A percentile compares a stretch with the other conserved stretches of the same genome.
Evolutionary conservation across 2,888 invertebrate species (phyloP).

Genomic region (Synanthedon myopaeformis): DNA sequence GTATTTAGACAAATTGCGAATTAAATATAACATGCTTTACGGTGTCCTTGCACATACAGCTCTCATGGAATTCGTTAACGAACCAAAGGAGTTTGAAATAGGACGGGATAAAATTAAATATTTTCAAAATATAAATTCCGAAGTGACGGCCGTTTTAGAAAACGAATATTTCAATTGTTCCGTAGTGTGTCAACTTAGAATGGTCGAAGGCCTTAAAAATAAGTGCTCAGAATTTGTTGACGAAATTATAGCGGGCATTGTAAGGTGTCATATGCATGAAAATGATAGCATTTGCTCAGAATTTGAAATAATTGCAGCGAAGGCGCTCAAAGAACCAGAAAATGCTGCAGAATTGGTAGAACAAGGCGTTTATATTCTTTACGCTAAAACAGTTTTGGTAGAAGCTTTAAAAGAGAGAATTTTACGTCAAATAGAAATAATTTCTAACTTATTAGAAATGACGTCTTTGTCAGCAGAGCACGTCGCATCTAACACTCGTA

Average conservation of each 20-base stretch:
- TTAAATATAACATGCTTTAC: constrained; percentile 70
- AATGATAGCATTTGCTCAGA: constrained; percentile 77
- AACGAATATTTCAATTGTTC: constrained; percentile 78
- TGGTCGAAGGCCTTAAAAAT: constrained; percentile 71
- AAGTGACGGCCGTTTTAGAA: constrained; percentile 72
- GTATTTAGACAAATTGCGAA: constrained; percentile 65
- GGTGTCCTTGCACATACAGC: constrained; percentile 56
- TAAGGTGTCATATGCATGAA: constrained; percentile 73
- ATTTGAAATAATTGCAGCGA: constrained; percentile 78
- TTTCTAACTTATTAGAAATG: constrained; percentile 80
- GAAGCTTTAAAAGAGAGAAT: constrained; percentile 78
- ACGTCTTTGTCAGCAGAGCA: constrained; percentile 81
- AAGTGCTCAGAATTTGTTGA: constrained; percentile 71
- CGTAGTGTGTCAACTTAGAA: constrained; percentile 72
- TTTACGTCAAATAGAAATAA: constrained; percentile 72
- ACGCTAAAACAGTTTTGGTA: constrained; percentile 80
- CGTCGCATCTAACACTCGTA: constrained; percentile 81
- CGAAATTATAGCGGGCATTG: constrained; percentile 73
- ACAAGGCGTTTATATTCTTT: constrained; percentile 83
- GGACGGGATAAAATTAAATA: constrained; percentile 72
- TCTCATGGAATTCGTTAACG: constrained; percentile 54
- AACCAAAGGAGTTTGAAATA: constrained; percentile 68
- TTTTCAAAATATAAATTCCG: constrained; percentile 71
- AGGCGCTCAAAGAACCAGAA: constrained; percentile 78
- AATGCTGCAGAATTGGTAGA: constrained; percentile 86